Evolutionary conservation across 1,140 invertebrate genomes (phyloP).

Genomic region (Hycleus phaleratus): DNA sequence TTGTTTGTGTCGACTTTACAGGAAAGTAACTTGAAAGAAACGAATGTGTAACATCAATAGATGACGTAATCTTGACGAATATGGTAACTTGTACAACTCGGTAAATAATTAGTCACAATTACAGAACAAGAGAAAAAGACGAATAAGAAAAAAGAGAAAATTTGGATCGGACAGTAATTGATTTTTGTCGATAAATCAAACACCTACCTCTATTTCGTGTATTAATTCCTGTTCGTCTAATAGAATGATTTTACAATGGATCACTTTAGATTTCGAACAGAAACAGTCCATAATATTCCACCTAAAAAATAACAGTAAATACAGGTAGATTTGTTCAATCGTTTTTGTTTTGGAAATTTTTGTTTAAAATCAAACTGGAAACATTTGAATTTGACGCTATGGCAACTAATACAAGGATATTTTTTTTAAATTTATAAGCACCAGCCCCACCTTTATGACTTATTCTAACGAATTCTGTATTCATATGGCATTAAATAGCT

Average conservation of each 20-base stretch:
- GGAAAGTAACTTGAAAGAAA: too few species aligned
- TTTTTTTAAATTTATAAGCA: too few species aligned
- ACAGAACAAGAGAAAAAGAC: too few species aligned
- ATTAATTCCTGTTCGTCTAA: conserved; percentile 58
- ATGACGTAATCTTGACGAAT: conserved; percentile 8
- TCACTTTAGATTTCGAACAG: conserved; percentile 40
- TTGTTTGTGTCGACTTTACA: too few species aligned
- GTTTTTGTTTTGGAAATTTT: too few species aligned
- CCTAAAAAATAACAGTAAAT: not conserved
- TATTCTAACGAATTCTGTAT: conserved; percentile 9
- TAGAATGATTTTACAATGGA: conserved; percentile 54
- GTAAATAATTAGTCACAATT: too few species aligned
- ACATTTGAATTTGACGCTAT: too few species aligned
- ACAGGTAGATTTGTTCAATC: too few species aligned
- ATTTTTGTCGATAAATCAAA: too few species aligned
- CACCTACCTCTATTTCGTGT: conserved; percentile 47
- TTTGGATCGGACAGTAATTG: not conserved
- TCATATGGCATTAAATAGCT: conserved; percentile 3
- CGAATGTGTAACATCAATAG: not conserved
- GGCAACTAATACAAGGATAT: too few species aligned
- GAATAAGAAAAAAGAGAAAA: not conserved
- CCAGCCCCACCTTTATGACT: too few species aligned
- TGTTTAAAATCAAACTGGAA: too few species aligned
- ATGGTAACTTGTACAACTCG: not conserved
- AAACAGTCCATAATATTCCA: conserved; percentile 36